Evolutionary conservation across 1,140 invertebrate species (phyloP), one percentile per base, ranked within the genome.

Genomic region (Drosophila athabasca): DNA sequence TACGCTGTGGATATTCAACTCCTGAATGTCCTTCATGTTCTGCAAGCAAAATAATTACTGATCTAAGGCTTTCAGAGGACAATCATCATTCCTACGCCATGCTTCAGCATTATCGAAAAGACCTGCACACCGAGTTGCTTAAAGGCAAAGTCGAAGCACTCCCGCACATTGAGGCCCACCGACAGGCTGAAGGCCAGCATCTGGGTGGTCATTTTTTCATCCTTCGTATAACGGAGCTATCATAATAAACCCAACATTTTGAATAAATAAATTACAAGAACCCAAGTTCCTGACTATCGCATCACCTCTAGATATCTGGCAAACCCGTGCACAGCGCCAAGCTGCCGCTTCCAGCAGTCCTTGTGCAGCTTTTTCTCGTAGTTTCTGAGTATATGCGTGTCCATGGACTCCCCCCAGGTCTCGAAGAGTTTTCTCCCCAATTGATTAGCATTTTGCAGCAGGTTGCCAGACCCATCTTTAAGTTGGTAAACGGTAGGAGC

Each of bases 161-260:
- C 84, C 0, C 72, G 64, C 4, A 89, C 72, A 53, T 88, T 89
- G 0, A 84, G 45, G 2, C 79, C 83, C n/a, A 88, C 68, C 11
- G 83, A 65, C 1, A 88, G 8, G 22, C 67, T 61, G 9, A 88
- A 88, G 8, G 60, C 62, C 0, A 88, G 15, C 79, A 76, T 64
- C 11, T 54, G 66, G 2, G 22, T 58, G 3, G 79, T 13, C 64
- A 88, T 79, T 69, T 62, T 64, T 1, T 24, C 39, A 2, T 79
- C 66, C 1, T 51, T 24, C 1, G 17, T 3, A 17, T 59, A 79
- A 5, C 53, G 53, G 0, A 83, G 29, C 84, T 83, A 48, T 7
- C 59, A 61, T 46, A 6, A 31, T 22, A 24, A 11, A 35, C 19
- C 7, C n/a, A 8, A 46, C 0, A 4, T 11, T 24, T 19, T 3